phyloP scores from a whole-genome alignment of 92 coral and sea anemone genomes.

The Epizoanthus rinbou region DNA sequence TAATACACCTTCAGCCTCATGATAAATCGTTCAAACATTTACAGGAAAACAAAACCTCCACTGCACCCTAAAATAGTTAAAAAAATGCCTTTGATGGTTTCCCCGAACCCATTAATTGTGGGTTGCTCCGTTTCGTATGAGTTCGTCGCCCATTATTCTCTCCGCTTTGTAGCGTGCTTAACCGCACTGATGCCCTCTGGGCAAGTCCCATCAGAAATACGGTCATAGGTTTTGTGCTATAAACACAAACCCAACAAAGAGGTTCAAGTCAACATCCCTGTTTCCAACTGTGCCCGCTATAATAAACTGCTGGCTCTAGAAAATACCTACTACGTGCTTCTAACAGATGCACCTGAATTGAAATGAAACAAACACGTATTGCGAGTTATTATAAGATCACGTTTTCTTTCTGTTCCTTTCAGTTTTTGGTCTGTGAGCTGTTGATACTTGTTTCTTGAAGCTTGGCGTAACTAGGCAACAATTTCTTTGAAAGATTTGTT shows the following conservation, averaged over 20 bases:
- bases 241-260: background rate
- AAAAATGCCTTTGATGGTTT: background rate
- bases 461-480: constrained; percentile 20
- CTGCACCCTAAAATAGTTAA: background rate
- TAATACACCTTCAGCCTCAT: background rate
- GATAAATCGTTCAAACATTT: background rate
- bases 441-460: background rate
- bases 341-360: background rate
- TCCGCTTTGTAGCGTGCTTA: background rate
- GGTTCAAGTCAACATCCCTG: background rate
- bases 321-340: background rate
- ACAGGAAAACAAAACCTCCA: background rate
- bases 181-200: background rate
- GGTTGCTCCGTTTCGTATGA: background rate
- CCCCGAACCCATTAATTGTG: background rate
- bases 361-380: background rate
- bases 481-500: background rate
- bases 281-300: background rate
- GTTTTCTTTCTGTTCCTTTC: background rate
- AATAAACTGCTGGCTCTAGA: background rate
- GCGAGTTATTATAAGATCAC: too few relatives aligned
- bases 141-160: background rate
- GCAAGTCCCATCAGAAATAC: background rate
- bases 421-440: background rate
- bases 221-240: constrained; percentile 8